phyloP scores from a whole-genome alignment of 2,113 vertebrate genomes.

The Promerops cafer region DNA sequence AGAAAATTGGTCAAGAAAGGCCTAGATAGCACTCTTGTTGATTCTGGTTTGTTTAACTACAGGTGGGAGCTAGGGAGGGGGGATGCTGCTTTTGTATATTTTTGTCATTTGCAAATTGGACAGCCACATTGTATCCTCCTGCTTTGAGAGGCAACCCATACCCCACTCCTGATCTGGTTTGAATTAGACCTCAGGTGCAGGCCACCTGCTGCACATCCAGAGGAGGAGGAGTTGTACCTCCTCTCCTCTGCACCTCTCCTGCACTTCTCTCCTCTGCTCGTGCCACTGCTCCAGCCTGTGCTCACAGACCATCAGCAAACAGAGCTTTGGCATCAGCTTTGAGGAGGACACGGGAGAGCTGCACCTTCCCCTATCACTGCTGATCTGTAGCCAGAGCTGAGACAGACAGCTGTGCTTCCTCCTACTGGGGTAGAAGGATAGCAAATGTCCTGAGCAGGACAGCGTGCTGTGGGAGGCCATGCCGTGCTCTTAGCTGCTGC shows the following conservation, averaged over 20 bases:
- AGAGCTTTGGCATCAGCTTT: not conserved
- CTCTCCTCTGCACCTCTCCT: not conserved
- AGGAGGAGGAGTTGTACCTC: not conserved
- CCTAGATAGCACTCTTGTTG: not conserved
- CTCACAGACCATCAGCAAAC: not conserved
- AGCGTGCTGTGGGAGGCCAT: not conserved
- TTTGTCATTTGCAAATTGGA: not conserved
- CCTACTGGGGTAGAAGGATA: not conserved
- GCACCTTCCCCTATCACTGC: not conserved
- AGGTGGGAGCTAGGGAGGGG: not conserved
- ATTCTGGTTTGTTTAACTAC: not conserved
- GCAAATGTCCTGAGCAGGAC: not conserved
- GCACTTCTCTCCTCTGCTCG: not conserved
- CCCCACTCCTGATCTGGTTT: not conserved
- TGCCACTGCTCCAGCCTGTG: fast-evolving
- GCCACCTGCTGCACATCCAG: not conserved
- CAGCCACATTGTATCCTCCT: not conserved
- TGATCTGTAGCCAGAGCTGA: not conserved
- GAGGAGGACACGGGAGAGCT: not conserved
- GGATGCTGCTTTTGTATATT: not conserved
- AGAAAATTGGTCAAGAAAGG: not conserved
- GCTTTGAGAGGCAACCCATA: not conserved
- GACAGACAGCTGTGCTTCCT: not conserved
- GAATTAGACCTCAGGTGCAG: not conserved
- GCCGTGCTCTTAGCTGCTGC: not conserved